Conservation (phyloP, 1,140 invertebrate species). For the Anagrus nilaparvatae region DNA sequence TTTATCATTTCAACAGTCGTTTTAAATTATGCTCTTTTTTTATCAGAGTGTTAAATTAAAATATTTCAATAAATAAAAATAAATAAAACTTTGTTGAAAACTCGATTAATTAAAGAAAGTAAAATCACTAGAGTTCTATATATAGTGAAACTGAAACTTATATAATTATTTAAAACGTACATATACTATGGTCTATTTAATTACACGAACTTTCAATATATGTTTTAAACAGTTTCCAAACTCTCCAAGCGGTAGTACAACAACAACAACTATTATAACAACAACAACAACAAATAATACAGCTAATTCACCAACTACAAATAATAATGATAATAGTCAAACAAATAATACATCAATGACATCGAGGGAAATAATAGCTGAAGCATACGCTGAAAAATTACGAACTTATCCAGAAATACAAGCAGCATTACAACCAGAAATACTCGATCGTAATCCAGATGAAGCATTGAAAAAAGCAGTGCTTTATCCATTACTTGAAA, state of each 20-base stretch:
- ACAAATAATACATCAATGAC: conserved; percentile 19
- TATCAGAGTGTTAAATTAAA: no score
- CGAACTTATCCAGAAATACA: conserved; percentile 66
- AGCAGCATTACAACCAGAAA: conserved; percentile 56
- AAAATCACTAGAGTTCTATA: no score
- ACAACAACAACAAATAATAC: conserved; percentile 7
- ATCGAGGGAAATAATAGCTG: conserved; percentile 45
- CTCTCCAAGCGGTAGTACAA: conserved; percentile 18
- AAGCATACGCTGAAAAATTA: conserved; percentile 73
- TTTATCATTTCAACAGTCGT: no score
- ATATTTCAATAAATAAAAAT: no score
- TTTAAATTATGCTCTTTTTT: no score
- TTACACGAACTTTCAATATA: no score
- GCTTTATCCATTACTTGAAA: conserved; percentile 75
- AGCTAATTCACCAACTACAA: conserved; percentile 9
- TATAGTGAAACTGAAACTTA: no score
- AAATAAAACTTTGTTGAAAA: no score
- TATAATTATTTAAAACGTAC: no score
- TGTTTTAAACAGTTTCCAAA: conserved; percentile 14
- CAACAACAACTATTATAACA: conserved; percentile 43
- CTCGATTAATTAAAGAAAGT: no score
- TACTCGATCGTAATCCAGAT: conserved; percentile 73
- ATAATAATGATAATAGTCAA: conserved; percentile 36
- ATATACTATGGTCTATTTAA: no score
- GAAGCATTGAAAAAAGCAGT: conserved; percentile 83